Evolutionary conservation across 2,888 invertebrate species (phyloP).

Genomic region (Eristalis arbustorum): DNA sequence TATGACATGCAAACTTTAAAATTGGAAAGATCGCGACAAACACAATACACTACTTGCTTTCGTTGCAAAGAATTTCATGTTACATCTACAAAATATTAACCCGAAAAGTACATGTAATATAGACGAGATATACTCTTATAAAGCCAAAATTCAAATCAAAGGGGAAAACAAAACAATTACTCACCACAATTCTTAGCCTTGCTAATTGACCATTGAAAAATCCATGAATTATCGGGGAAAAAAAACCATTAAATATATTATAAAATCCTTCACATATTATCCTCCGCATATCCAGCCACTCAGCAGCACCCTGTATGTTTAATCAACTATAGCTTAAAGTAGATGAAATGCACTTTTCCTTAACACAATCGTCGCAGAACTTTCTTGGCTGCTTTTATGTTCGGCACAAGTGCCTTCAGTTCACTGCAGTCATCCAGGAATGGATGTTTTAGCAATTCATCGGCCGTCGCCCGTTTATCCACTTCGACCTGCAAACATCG

Average conservation of each 20-base stretch:
- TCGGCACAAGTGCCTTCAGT: conserved; percentile 89
- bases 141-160: neutral
- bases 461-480: conserved; percentile 91
- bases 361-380: conserved; percentile 82
- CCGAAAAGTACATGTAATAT: no score
- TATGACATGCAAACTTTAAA: no score
- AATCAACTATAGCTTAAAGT: conserved; percentile 56
- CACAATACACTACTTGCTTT: no score
- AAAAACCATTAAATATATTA: conserved; percentile 12
- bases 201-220: conserved; percentile 18
- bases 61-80: no score
- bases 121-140: no score
- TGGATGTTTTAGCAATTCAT: conserved; percentile 92
- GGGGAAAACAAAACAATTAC: neutral
- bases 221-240: conserved; percentile 1
- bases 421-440: conserved; percentile 93
- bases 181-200: conserved; percentile 51
- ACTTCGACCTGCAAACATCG: conserved; percentile 95
- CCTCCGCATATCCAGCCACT: conserved; percentile 33
- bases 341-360: conserved; percentile 58
- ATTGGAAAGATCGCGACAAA: no score
- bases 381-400: conserved; percentile 95
- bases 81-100: no score
- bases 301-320: conserved; percentile 68
- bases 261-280: neutral